Evolutionary conservation across 2,113 vertebrate genomes (phyloP).

Genomic region (Mus pahari): DNA sequence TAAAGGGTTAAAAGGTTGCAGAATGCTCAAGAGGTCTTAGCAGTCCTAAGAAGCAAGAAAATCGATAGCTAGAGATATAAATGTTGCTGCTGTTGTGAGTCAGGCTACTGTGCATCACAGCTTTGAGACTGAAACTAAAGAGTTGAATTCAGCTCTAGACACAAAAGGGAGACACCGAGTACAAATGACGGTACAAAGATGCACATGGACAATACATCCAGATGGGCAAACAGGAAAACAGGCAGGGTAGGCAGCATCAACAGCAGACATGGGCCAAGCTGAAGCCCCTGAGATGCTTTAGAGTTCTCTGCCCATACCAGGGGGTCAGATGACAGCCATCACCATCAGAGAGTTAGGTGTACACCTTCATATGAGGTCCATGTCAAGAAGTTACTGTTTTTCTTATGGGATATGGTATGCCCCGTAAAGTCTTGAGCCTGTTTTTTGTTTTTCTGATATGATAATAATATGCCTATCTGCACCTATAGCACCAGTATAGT

Average conservation of each 20-base stretch:
- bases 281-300: background rate
- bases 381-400: background rate
- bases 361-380: background rate
- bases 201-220: background rate
- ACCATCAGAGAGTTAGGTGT: background rate
- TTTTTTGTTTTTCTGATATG: background rate
- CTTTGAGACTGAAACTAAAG: background rate
- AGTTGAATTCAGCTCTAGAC: no score
- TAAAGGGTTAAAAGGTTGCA: background rate
- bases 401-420: background rate
- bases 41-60: background rate
- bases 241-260: background rate
- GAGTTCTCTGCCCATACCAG: background rate
- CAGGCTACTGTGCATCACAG: background rate
- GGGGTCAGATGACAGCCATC: background rate
- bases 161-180: background rate
- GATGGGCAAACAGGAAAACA: background rate
- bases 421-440: background rate
- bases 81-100: background rate
- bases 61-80: background rate
- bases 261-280: background rate
- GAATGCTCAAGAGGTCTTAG: background rate
- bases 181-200: background rate
- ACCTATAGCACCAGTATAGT: background rate
- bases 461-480: background rate